phyloP scores from a whole-genome alignment of 1,140 invertebrate genomes.

The Sitobion miscanthi region DNA sequence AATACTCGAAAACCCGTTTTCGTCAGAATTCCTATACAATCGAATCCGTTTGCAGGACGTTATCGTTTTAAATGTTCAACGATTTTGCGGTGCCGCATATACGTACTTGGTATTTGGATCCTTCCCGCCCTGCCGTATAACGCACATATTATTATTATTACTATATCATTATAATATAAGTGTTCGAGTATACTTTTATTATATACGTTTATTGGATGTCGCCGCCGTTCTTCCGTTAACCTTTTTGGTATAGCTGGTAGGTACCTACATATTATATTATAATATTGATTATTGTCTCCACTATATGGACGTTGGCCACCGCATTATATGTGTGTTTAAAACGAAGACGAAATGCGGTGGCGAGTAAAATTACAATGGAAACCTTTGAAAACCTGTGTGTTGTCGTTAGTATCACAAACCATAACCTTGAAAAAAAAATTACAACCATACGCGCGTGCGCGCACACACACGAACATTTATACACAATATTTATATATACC shows the following conservation, averaged over 20 bases:
- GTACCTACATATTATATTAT: neutral
- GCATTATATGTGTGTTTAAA: neutral
- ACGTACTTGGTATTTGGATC: neutral
- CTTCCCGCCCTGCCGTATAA: neutral
- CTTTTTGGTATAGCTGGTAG: neutral
- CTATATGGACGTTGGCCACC: neutral
- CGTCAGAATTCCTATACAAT: neutral
- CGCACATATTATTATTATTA: neutral
- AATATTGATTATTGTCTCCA: neutral
- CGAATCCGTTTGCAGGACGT: neutral
- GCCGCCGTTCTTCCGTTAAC: conserved; percentile 21
- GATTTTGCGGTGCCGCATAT: neutral
- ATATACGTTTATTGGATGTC: neutral
- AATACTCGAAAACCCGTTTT: conserved; percentile 4
- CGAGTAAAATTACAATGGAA: conserved; percentile 43
- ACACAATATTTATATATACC: neutral
- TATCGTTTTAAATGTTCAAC: neutral
- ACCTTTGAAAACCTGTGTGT: conserved; percentile 42
- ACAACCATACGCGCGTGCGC: neutral
- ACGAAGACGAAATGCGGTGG: conserved; percentile 25
- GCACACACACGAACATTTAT: neutral
- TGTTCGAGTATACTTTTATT: neutral
- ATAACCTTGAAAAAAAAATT: conserved; percentile 43
- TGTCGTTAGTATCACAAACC: neutral
- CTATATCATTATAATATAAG: neutral